Evolutionary conservation across 2,888 invertebrate species (phyloP).

Genomic region (Polia nebulosa): DNA sequence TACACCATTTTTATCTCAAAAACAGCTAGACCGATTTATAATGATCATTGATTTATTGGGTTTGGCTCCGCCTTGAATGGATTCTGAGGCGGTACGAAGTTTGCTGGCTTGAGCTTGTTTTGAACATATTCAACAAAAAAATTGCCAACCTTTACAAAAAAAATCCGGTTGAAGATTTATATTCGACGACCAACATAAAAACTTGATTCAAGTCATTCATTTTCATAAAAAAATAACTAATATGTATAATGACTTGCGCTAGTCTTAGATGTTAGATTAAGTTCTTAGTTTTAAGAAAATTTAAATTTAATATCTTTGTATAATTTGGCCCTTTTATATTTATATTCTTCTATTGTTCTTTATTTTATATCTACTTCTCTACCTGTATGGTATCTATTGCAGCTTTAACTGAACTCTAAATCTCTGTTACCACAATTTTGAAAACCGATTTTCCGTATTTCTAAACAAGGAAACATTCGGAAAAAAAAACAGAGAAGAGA

Average conservation of each 20-base stretch:
- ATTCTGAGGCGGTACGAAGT: too few relatives aligned
- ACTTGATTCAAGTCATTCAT: background rate
- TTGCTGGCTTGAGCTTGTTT: too few relatives aligned
- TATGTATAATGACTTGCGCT: background rate
- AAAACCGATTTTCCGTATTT: too few relatives aligned
- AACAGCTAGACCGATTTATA: too few relatives aligned
- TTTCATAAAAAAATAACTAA: background rate
- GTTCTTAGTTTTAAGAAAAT: slow-evolving; percentile 40
- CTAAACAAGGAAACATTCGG: background rate
- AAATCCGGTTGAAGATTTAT: background rate
- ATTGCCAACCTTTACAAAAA: background rate
- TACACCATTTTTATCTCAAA: too few relatives aligned
- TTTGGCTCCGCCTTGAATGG: too few relatives aligned
- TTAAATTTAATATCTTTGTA: slow-evolving; percentile 6
- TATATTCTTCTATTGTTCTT: slow-evolving; percentile 22
- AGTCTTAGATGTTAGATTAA: slow-evolving; percentile 31
- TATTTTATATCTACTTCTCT: slow-evolving; percentile 21
- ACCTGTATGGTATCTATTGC: slow-evolving; percentile 1
- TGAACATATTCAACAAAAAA: too few relatives aligned
- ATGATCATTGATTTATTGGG: too few relatives aligned
- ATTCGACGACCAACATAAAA: background rate
- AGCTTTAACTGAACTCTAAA: background rate
- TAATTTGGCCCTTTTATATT: slow-evolving; percentile 39
- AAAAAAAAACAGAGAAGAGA: too few relatives aligned
- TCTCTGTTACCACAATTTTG: background rate